phyloP scores from a whole-genome alignment of 2,113 vertebrate genomes.

The Malurus melanocephalus region DNA sequence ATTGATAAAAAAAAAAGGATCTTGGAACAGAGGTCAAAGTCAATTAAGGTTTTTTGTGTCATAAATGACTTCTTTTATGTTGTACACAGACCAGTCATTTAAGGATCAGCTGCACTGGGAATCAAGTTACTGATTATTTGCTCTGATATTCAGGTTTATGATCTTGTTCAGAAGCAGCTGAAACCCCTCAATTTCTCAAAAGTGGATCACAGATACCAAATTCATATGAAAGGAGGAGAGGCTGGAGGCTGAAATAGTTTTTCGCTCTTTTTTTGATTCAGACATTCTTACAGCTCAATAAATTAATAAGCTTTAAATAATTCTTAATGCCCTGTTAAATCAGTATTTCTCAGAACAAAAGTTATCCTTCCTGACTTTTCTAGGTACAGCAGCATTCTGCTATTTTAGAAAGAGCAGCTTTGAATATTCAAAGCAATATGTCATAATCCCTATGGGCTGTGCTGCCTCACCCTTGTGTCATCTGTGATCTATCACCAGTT shows the following conservation, averaged over 20 bases:
- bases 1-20: background rate
- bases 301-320: slow-evolving; percentile 4
- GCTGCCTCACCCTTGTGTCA: slow-evolving; percentile 4
- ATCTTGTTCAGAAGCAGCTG: background rate
- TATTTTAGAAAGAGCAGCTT: background rate
- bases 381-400: background rate
- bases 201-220: background rate
- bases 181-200: background rate
- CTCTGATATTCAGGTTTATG: slow-evolving; percentile 17
- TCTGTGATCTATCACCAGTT: background rate
- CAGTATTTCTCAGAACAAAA: background rate
- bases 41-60: slow-evolving; percentile 8
- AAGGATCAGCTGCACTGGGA: slow-evolving; percentile 12
- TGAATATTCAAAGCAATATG: slow-evolving; percentile 27
- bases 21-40: slow-evolving; percentile 10
- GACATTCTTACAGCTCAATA: background rate
- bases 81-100: slow-evolving; percentile 19
- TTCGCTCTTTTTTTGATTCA: background rate
- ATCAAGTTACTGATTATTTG: slow-evolving; percentile 24
- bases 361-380: slow-evolving; percentile 1
- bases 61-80: slow-evolving; percentile 51
- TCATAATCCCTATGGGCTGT: slow-evolving; percentile 11
- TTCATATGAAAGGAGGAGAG: background rate
- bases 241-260: background rate
- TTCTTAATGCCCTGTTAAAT: background rate